These are phyloP conservation scores for Neomorphus geoffroyi DNA, from an alignment of 2,797 vertebrate species.

Conservation along the genomic window DNA sequence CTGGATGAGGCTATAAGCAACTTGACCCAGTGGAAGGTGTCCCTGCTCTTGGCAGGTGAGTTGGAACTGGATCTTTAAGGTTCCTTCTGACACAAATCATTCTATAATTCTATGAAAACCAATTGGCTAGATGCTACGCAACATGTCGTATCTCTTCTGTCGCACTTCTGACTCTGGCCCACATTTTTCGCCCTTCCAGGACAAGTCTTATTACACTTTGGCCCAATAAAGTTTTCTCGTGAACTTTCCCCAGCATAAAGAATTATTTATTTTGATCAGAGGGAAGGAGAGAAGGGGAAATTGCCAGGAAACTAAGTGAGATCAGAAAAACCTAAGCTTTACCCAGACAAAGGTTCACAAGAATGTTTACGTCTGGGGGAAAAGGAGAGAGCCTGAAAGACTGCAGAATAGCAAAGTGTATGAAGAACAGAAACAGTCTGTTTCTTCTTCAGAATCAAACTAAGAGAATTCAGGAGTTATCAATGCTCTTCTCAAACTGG, in stretches of 20 bases:
- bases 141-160: not conserved
- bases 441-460: not conserved
- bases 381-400: not conserved
- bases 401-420: not conserved
- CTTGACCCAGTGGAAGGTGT: no score
- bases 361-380: not conserved
- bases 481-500: not conserved
- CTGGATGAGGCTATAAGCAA: no score
- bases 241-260: not conserved
- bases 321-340: not conserved
- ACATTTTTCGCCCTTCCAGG: not conserved
- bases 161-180: not conserved
- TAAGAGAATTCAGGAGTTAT: not conserved
- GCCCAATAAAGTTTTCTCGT: not conserved
- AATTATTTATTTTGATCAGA: conserved; percentile 12
- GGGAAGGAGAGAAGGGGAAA: not conserved
- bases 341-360: not conserved
- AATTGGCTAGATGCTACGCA: not conserved
- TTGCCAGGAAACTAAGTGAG: not conserved
- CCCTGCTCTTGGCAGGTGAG: no score
- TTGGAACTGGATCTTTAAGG: no score
- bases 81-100: no score
- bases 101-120: not conserved
- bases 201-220: not conserved
- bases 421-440: not conserved